phyloP scores from a whole-genome alignment of 2,113 vertebrate species.

The Triplophysa rosa region DNA sequence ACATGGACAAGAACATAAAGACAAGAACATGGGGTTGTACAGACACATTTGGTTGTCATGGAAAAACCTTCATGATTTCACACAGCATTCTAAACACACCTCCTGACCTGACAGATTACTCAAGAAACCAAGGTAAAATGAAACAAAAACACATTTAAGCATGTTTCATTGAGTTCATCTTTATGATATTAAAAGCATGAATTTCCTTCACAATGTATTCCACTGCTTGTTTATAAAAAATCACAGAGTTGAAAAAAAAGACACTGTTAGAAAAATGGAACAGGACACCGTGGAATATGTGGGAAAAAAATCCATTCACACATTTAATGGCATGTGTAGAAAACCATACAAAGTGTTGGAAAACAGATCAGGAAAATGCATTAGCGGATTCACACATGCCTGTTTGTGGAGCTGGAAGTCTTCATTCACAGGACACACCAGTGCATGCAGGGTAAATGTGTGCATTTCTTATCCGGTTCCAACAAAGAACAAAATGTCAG shows the following conservation, averaged over 20 bases:
- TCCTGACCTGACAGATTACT: background rate
- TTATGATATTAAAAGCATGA: background rate
- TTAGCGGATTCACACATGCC: conserved; percentile 10
- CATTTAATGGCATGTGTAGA: conserved; percentile 6
- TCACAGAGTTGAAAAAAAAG: background rate
- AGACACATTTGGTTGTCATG: background rate
- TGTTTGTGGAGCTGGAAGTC: background rate
- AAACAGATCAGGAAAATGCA: conserved; percentile 12
- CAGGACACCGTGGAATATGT: background rate
- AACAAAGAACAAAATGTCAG: background rate
- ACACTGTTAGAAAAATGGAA: background rate
- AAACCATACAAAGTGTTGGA: background rate
- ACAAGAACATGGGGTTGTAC: background rate
- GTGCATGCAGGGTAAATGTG: background rate
- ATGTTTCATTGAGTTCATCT: background rate
- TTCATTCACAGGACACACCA: background rate
- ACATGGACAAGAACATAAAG: background rate
- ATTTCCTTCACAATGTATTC: background rate
- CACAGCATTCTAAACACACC: background rate
- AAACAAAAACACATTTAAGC: background rate
- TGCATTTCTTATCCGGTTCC: background rate
- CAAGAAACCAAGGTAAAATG: background rate
- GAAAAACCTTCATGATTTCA: background rate
- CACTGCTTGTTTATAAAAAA: background rate
- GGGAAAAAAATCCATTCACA: background rate